Base-by-base conservation (phyloP, 2,113 vertebrate genomes). In the Lepus europaeus region DNA sequence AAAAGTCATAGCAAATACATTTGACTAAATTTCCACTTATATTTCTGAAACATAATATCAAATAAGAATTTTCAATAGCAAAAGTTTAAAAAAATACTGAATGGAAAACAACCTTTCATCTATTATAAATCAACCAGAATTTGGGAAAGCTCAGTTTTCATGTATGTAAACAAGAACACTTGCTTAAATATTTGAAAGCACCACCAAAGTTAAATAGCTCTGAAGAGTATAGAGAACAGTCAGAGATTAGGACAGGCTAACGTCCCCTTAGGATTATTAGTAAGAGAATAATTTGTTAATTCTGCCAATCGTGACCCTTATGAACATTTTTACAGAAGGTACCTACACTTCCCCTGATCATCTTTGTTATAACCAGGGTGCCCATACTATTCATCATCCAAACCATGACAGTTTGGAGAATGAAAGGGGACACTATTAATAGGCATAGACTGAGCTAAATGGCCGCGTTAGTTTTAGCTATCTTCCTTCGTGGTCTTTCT, bases 41-140 rank as follows among this genome's bases (percentile, higher is more conserved):
- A 73, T 81, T 96, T 90, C 78, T 82, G 73, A 97, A 82, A 79
- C 91, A 23, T 49, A 95, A 83, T 72, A 93, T 76, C 3, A 87
- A 74, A 25, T 39, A 90, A 78, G 23, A 90, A 90, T 83, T 82
- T 82, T 96, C 80, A 85, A 80, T 69, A 76, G n/a, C 23, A 87
- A 89, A 70, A n/a, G 45, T 93, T 81, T 61, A 16, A 56, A 6
- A 59, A 91, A 83, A 87, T 77, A 94, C 13, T 63, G 9, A 94
- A 61, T 53, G 49, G 19, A 93, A 94, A 90, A 61, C 74, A 78
- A 8, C 19, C 29, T 96, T 31, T 92, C 8, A 87, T 79, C 96
- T 93, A 49, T 79, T 84, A 89, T 66, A 93, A 45, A 91, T 80
- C 29, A 20, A 45, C 3, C 88, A 90, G 31, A 93, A 81, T 74